Evolutionary conservation across 2,797 vertebrate genomes (phyloP).

Genomic region (Brachyrhaphis roseni): DNA sequence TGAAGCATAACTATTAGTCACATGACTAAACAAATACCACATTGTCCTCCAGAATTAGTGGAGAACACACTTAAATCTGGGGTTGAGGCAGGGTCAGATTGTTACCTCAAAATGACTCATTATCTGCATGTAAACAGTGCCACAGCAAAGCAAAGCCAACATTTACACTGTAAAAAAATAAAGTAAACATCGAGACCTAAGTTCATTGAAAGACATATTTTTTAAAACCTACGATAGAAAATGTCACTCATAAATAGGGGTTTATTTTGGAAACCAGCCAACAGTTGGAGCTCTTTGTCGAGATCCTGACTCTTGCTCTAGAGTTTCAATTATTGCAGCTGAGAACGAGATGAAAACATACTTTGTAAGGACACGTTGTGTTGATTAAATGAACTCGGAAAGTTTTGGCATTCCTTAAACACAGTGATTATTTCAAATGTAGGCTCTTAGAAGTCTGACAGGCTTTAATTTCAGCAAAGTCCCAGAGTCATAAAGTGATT

Average conservation of each 20-base stretch:
- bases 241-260: slow-evolving; percentile 48
- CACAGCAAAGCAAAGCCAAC: slow-evolving; percentile 18
- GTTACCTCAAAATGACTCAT: background rate
- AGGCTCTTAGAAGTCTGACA: slow-evolving; percentile 15
- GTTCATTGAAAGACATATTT: background rate
- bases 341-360: slow-evolving; percentile 42
- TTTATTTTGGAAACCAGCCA: slow-evolving; percentile 56
- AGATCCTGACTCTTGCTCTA: slow-evolving; percentile 54
- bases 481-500: background rate
- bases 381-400: slow-evolving; percentile 21
- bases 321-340: slow-evolving; percentile 47
- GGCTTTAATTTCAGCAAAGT: background rate
- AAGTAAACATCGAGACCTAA: slow-evolving; percentile 2
- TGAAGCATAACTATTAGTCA: background rate
- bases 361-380: background rate
- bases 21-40: background rate
- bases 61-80: background rate
- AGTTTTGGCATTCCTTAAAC: background rate
- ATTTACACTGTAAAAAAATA: slow-evolving; percentile 17
- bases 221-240: slow-evolving; percentile 22
- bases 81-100: background rate
- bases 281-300: slow-evolving; percentile 37
- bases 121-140: slow-evolving; percentile 4
- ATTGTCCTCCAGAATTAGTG: background rate
- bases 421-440: slow-evolving; percentile 14